These are phyloP conservation scores for Myripristis murdjan DNA, from an alignment of 2,797 vertebrate genomes.

Conservation along the genomic window DNA sequence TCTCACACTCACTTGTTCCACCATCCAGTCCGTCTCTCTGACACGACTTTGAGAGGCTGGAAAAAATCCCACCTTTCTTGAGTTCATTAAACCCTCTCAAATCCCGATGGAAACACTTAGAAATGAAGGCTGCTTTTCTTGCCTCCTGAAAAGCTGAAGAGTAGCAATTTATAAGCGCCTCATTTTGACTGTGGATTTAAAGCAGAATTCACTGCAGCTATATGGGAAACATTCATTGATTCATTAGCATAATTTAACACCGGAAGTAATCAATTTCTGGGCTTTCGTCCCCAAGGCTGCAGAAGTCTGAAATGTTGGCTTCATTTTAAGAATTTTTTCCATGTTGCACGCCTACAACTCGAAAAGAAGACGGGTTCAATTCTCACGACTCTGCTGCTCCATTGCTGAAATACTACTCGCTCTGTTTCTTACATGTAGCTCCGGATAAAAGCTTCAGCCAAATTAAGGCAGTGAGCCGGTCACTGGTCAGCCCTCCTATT, in stretches of 20 bases:
- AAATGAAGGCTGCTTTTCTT: no score
- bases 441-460: not conserved
- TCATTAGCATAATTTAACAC: not conserved
- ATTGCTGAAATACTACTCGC: no score
- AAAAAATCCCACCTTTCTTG: no score
- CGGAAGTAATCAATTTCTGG: not conserved
- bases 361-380: not conserved
- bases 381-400: no score
- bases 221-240: not conserved
- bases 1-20: no score
- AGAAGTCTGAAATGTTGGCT: not conserved
- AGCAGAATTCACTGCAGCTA: not conserved
- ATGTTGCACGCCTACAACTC: not conserved
- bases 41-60: no score
- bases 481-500: slow-evolving; percentile 8
- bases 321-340: not conserved
- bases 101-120: no score
- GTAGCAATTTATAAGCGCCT: no score
- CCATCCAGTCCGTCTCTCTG: no score
- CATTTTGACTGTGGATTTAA: not conserved
- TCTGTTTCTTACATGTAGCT: no score
- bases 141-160: no score
- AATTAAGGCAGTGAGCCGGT: slow-evolving; percentile 2
- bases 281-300: not conserved
- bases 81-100: no score